phyloP scores from a whole-genome alignment of 2,888 invertebrate genomes.

The Hartigia nigra region DNA sequence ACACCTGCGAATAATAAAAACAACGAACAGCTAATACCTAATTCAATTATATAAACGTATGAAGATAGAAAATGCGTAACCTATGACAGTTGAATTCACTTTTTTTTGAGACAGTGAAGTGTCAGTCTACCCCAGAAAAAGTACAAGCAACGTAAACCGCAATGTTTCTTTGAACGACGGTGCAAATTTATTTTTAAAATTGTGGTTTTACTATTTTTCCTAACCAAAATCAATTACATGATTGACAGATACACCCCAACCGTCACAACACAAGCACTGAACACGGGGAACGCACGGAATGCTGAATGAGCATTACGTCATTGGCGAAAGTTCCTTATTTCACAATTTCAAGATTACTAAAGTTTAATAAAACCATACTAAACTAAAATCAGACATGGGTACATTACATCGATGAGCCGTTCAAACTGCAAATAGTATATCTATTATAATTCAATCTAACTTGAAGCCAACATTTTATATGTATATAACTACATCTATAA shows the following conservation, averaged over 20 bases:
- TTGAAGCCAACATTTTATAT: no score
- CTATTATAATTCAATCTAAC: background rate
- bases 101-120: background rate
- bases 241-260: background rate
- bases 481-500: background rate
- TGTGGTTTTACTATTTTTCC: background rate
- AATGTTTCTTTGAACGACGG: background rate
- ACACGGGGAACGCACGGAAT: constrained; percentile 5
- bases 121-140: background rate
- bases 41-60: background rate
- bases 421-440: background rate
- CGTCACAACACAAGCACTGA: constrained; percentile 6
- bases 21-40: background rate
- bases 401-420: background rate
- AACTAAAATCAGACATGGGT: background rate
- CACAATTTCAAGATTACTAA: background rate
- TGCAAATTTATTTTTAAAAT: background rate
- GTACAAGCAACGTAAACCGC: background rate
- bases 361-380: background rate
- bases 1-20: background rate
- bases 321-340: background rate
- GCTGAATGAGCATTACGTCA: background rate
- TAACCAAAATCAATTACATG: background rate
- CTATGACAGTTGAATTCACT: background rate
- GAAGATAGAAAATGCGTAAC: background rate